These are phyloP conservation scores for Caenorhabditis becei DNA, from an alignment of 2,888 invertebrate species.

Conservation along the genomic window DNA sequence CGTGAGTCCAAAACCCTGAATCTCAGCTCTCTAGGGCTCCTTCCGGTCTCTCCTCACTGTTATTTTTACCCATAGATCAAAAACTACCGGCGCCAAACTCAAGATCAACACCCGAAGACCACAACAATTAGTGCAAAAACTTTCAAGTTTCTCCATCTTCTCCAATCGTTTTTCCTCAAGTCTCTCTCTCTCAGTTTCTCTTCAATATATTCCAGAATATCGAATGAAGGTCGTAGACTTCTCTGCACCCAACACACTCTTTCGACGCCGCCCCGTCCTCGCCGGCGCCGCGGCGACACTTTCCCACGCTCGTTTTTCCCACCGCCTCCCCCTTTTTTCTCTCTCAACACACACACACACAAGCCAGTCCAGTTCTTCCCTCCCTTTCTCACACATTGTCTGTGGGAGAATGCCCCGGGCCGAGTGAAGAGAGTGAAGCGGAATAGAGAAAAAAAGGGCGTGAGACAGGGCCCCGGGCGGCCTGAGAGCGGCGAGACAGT, in stretches of 20 bases:
- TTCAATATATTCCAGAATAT: background rate
- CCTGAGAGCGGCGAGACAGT: conserved; percentile 28
- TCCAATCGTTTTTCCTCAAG: too few relatives aligned
- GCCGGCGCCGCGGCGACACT: conserved; percentile 33
- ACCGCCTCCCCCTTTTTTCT: conserved; percentile 52
- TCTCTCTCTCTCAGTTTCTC: background rate
- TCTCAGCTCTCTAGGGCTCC: too few relatives aligned
- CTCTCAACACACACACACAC: too few relatives aligned
- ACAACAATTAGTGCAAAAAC: too few relatives aligned
- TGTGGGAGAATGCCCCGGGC: conserved; percentile 43
- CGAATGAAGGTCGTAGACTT: background rate
- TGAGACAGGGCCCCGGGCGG: background rate
- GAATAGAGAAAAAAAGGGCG: conserved; percentile 6
- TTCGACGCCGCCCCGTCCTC: conserved; percentile 10
- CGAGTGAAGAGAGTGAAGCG: too few relatives aligned
- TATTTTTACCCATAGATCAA: too few relatives aligned
- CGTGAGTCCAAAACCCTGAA: too few relatives aligned
- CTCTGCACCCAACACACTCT: conserved; percentile 14
- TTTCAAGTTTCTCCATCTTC: too few relatives aligned
- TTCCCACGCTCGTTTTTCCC: conserved; percentile 66
- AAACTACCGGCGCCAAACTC: too few relatives aligned
- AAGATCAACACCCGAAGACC: too few relatives aligned
- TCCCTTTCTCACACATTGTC: conserved; percentile 57
- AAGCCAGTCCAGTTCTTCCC: conserved; percentile 36
- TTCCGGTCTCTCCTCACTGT: too few relatives aligned